Base-by-base conservation (phyloP, 2,888 invertebrate species). In the Endomychus coccineus region DNA sequence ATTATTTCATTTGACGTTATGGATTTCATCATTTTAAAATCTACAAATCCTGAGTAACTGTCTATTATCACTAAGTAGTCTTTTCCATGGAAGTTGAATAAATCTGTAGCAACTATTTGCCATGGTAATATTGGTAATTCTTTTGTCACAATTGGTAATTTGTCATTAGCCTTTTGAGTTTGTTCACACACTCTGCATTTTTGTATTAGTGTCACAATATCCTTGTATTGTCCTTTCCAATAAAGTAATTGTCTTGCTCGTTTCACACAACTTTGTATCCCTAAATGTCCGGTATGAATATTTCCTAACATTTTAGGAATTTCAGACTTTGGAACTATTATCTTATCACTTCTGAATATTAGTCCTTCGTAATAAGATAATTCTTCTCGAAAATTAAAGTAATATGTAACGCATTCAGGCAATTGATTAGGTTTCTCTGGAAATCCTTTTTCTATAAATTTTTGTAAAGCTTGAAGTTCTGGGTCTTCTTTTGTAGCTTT, bases 31-130 rank as follows among this genome's bases (percentile, higher is more conserved):
- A n/a, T n/a, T n/a, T 34, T 15, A 11, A 35, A 35, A 16, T 42
- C 42, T 15, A 36, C 15, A 25, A 16, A 39, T 14, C 32, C 42
- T 9, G 41, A 41, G 21, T 38, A 41, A 17, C 38, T 38, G 14
- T 38, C 41, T 7, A 10, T 10, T 7, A 38, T 38, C 16, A 38
- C 29, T 6, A 38, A 3, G 16, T 37, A 41, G 10, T 17, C 16
- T 16, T 41, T 16, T 16, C 30, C 34, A 25, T 35, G 19, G 7
- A 25, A 34, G 11, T 34, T 10, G 21, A 39, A 42, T 21, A 38
- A 16, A 16, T 42, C 34, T 2, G 19, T 16, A 16, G 42, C 38
- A 7, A 42, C 42, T 22, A 30, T 34, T 39, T 38, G 30, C 34
- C 24, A 42, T 13, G 38, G 34, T 12, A 30, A 13, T 25, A 7